Evolutionary conservation across 2,797 vertebrate species (phyloP), one percentile per base, ranked within the genome.

Genomic region (Phoeniculus purpureus): DNA sequence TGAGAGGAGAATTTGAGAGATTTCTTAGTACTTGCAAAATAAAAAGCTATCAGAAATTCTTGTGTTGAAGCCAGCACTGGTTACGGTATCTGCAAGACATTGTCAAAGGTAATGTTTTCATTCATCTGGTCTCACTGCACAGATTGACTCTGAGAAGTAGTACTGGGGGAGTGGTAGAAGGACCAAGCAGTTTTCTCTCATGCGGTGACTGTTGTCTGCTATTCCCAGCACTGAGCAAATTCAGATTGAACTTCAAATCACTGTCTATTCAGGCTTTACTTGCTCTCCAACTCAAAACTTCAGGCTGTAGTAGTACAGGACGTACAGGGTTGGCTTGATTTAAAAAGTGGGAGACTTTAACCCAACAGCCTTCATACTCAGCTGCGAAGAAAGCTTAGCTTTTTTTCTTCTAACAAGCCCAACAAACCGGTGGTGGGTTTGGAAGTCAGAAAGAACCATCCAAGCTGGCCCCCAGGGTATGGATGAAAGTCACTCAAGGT

Each of bases 1-100:
- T n/a, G 64, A 88, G 60, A 58, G 25, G 40, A 76, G 61, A 66
- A 58, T 86, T 59, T 76, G 74, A 70, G 62, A 66, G 29, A 73
- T 70, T 89, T 79, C 54, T 86, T 64, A 26, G 14, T 70, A 40
- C 65, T 58, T 40, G 16, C n/a, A 40, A 75, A 79, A 84, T 58
- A 47, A 76, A 56, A 88, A 45, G 29, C n/a, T 79, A 56, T 51
- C 58, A 40, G 64, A 79, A 73, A 15, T 86, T 73, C n/a, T 50
- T 19, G 25, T 32, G 40, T 34, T 65, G 70, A 66, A 81, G 23
- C 8, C 60, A 34, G n/a, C 32, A 32, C 7, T 34, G n/a, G 34
- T 71, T 85, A 14, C 25, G 52, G 22, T 22, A 15, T 45, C 8
- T 78, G 52, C 60, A 56, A 70, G 66, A 15, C 48, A 15, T 45